phyloP scores from a whole-genome alignment of 1,140 invertebrate species.

The Acromyrmex charruanus region DNA sequence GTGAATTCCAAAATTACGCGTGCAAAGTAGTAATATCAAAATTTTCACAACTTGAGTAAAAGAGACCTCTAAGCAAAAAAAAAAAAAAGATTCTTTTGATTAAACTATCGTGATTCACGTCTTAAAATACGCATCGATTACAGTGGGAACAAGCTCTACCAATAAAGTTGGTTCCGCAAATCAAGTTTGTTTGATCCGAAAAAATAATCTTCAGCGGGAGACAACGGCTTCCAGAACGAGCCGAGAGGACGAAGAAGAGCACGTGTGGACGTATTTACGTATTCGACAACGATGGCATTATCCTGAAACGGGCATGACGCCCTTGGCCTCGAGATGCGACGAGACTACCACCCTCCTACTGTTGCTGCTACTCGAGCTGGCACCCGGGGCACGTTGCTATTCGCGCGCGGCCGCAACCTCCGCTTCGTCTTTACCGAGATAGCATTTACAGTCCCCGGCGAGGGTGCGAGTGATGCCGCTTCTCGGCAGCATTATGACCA shows the following conservation, averaged over 20 bases:
- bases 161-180: not conserved
- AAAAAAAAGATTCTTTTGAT: not conserved
- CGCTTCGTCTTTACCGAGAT: slow-evolving; percentile 73
- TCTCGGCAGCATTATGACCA: slow-evolving; percentile 81
- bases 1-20: slow-evolving; percentile 30
- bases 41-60: not conserved
- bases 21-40: not conserved
- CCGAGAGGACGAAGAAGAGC: slow-evolving; percentile 21
- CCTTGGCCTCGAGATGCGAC: slow-evolving; percentile 85
- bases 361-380: slow-evolving; percentile 79
- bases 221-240: slow-evolving; percentile 33
- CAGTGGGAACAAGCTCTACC: slow-evolving; percentile 8
- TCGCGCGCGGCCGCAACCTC: slow-evolving; percentile 63
- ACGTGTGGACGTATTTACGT: slow-evolving; percentile 27
- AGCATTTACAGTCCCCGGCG: slow-evolving; percentile 79
- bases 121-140: slow-evolving; percentile 30
- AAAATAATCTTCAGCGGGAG: not conserved
- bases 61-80: not conserved
- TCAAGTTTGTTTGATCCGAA: not conserved
- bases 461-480: slow-evolving; percentile 84
- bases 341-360: slow-evolving; percentile 80
- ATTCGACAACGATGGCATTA: slow-evolving; percentile 77
- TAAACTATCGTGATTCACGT: slow-evolving; percentile 1
- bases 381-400: slow-evolving; percentile 72
- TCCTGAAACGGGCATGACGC: slow-evolving; percentile 85